These are phyloP conservation scores for Microtus pennsylvanicus DNA, from an alignment of 2,113 vertebrate species.

Conservation along the genomic window DNA sequence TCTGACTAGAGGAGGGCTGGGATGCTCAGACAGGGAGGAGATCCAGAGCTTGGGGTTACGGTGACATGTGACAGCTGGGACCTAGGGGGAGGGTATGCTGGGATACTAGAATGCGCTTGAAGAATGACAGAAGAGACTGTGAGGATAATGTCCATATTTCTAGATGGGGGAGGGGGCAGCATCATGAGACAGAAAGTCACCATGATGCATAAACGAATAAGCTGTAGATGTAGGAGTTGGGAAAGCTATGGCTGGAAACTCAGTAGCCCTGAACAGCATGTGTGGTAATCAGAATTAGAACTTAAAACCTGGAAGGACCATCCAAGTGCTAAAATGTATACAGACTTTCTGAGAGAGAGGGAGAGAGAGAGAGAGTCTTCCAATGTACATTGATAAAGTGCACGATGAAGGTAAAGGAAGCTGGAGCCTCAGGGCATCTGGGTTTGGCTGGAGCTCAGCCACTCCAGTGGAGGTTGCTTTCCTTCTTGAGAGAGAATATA, in stretches of 20 bases:
- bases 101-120: neutral
- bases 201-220: neutral
- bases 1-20: neutral
- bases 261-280: neutral
- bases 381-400: too few species aligned
- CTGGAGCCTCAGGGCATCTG: neutral
- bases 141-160: neutral
- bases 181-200: neutral
- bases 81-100: too few species aligned
- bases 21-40: neutral
- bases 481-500: neutral
- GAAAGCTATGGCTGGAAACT: neutral
- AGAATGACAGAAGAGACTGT: too few species aligned
- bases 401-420: neutral
- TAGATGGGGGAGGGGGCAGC: too few species aligned
- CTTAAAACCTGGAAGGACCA: neutral
- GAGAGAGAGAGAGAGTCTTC: accelerated
- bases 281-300: neutral
- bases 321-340: neutral
- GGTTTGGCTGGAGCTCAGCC: too few species aligned
- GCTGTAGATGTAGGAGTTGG: neutral
- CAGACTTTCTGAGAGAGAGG: neutral
- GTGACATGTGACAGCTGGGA: neutral
- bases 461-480: neutral
- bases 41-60: neutral